phyloP scores from a whole-genome alignment of 2,113 vertebrate genomes.

The Dicrurus megarhynchus region DNA sequence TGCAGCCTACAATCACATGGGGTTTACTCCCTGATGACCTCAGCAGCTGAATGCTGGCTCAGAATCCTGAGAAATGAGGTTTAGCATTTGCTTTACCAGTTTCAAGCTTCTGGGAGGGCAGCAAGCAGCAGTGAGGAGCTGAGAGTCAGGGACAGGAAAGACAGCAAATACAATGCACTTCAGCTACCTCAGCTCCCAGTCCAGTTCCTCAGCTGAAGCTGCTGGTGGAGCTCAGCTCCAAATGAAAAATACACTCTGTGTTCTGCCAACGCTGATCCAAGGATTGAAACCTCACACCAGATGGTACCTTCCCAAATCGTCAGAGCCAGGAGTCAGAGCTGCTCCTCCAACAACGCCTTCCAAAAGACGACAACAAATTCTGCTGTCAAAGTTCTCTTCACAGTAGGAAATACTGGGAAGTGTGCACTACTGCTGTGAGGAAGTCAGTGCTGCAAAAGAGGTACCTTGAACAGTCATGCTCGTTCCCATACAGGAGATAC shows the following conservation, averaged over 20 bases:
- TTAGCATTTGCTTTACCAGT: neutral
- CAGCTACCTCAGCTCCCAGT: neutral
- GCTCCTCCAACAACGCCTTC: neutral
- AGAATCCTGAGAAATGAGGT: neutral
- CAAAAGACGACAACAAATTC: neutral
- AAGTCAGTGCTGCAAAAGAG: neutral
- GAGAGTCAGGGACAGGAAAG: neutral
- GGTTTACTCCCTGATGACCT: neutral
- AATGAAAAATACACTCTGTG: neutral
- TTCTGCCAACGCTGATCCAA: neutral
- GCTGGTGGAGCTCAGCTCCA: neutral
- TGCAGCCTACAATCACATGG: neutral
- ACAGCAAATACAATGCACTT: neutral
- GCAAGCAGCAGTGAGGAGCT: neutral
- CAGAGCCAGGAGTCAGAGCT: neutral
- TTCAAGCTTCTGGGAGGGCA: neutral
- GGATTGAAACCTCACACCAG: neutral
- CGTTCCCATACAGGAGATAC: neutral
- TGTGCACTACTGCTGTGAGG: neutral
- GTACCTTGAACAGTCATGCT: neutral
- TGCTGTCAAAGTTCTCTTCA: neutral
- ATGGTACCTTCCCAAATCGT: neutral
- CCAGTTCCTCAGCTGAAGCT: neutral
- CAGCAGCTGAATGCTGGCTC: neutral
- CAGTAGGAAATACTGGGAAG: neutral